phyloP scores from a whole-genome alignment of 1,140 invertebrate genomes.

The Drosophila orosa region DNA sequence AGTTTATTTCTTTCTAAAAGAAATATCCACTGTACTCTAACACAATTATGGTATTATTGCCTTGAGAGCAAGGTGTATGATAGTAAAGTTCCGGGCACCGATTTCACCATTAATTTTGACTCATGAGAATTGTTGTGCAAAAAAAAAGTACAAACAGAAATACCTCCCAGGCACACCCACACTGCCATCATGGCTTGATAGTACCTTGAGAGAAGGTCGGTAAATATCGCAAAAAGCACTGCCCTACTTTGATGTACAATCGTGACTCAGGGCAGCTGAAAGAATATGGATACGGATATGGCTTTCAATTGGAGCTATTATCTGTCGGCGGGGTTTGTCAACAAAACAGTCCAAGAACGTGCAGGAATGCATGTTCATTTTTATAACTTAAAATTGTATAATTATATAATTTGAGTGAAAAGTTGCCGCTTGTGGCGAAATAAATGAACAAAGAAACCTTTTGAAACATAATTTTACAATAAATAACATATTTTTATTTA shows the following conservation, averaged over 20 bases:
- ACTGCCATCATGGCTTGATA: neutral
- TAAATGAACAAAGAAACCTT: neutral
- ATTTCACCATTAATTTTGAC: slow-evolving; percentile 17
- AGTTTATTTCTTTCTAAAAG: neutral
- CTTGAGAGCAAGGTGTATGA: neutral
- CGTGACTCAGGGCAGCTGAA: slow-evolving; percentile 20
- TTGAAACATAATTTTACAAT: neutral
- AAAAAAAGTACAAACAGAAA: slow-evolving; percentile 7
- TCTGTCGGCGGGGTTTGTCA: slow-evolving; percentile 9
- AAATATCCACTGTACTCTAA: neutral
- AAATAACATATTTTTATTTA: neutral
- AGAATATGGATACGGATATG: slow-evolving; percentile 1
- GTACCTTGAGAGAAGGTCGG: slow-evolving; percentile 9
- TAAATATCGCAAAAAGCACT: slow-evolving; percentile 9
- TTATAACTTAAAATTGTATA: too few species aligned
- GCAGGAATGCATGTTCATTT: neutral
- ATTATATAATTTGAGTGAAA: too few species aligned
- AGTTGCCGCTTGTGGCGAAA: neutral
- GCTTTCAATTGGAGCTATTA: slow-evolving; percentile 19
- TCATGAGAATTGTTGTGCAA: slow-evolving; percentile 9
- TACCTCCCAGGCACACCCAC: slow-evolving; percentile 21
- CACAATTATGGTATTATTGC: neutral
- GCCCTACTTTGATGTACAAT: slow-evolving; percentile 15
- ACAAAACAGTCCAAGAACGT: slow-evolving; percentile 13
- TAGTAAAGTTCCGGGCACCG: slow-evolving; percentile 2